Evolutionary conservation across 2,113 vertebrate species (phyloP).

Genomic region (Sorex fumeus): DNA sequence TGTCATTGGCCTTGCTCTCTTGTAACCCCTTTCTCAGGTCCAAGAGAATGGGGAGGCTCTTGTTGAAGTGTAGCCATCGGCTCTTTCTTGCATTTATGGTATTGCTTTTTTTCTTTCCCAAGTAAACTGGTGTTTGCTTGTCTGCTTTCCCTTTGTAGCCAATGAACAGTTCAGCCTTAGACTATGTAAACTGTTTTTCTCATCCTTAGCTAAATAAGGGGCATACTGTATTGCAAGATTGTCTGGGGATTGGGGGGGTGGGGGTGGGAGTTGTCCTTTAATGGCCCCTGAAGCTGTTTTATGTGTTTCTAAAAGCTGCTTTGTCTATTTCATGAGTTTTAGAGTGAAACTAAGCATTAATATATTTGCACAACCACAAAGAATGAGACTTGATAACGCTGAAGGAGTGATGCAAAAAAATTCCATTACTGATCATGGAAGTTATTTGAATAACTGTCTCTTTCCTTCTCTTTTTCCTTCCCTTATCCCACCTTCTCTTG

Average conservation of each 20-base stretch:
- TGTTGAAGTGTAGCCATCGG: constrained; percentile 66
- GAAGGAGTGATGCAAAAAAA: constrained; percentile 69
- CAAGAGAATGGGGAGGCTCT: constrained; percentile 54
- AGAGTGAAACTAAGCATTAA: constrained; percentile 72
- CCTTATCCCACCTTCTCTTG: constrained; percentile 51
- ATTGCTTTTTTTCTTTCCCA: constrained; percentile 68
- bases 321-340: constrained; percentile 80
- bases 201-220: constrained; percentile 72
- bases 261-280: neutral
- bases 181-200: constrained; percentile 74
- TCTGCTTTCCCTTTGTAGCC: constrained; percentile 80
- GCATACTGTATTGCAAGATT: constrained; percentile 71
- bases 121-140: constrained; percentile 76
- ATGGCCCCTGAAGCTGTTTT: constrained; percentile 67
- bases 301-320: constrained; percentile 80
- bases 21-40: constrained; percentile 77
- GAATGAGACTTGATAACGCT: constrained; percentile 70
- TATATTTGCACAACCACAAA: constrained; percentile 82
- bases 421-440: constrained; percentile 65
- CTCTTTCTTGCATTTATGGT: constrained; percentile 74
- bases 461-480: constrained; percentile 55
- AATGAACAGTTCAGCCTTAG: constrained; percentile 82
- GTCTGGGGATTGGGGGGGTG: constrained; percentile 42
- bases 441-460: constrained; percentile 70
- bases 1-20: constrained; percentile 78